phyloP scores from a whole-genome alignment of 2,113 vertebrate genomes.

The Cololabis saira region DNA sequence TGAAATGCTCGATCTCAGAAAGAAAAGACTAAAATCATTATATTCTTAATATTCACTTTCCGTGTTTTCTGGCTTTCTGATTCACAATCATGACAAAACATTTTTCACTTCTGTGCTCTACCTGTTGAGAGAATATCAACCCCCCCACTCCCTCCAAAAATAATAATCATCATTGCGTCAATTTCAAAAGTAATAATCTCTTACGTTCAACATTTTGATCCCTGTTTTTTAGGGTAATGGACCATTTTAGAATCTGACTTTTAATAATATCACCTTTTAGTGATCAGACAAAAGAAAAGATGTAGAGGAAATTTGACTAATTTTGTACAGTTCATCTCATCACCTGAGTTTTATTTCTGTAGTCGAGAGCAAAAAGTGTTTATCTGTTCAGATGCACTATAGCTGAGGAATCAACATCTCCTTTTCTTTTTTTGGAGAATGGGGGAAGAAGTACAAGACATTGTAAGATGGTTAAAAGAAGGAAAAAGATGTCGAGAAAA shows the following conservation, averaged over 20 bases:
- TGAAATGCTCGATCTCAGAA: not conserved
- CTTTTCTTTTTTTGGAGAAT: not conserved
- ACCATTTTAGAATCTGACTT: no score
- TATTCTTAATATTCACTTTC: not conserved
- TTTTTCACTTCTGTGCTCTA: not conserved
- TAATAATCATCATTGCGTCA: no score
- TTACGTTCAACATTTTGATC: no score
- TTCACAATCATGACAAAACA: not conserved
- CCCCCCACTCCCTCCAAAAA: no score
- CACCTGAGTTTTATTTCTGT: no score
- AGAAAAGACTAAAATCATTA: not conserved
- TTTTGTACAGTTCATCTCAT: no score
- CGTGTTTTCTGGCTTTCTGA: not conserved
- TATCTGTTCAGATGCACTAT: not conserved
- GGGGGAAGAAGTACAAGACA: not conserved
- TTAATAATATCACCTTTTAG: no score
- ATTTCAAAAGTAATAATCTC: no score
- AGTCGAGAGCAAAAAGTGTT: not conserved
- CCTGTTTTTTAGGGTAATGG: no score
- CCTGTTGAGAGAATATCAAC: not conserved
- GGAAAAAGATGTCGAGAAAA: slow-evolving; percentile 16
- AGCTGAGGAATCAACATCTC: slow-evolving; percentile 1
- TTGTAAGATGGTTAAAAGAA: not conserved
- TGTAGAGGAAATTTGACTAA: no score
- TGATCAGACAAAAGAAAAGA: no score